These are phyloP conservation scores for Tamias sibiricus DNA, from an alignment of 2,113 vertebrate genomes.

Conservation along the genomic window DNA sequence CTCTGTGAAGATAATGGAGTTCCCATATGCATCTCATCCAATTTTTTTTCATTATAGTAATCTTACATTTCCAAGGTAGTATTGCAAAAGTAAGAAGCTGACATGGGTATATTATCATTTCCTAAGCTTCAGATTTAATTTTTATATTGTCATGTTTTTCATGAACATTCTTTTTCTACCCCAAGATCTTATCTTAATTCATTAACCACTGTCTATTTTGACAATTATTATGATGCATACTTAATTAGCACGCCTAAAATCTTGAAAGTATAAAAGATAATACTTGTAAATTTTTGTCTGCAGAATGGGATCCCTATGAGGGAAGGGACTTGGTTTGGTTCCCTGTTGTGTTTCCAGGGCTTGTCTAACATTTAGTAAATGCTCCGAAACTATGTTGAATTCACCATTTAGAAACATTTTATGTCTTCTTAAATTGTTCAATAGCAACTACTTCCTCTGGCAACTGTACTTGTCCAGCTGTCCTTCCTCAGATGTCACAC, in stretches of 20 bases:
- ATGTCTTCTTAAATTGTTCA: not conserved
- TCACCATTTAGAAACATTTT: not conserved
- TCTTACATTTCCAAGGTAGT: not conserved
- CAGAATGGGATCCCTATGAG: not conserved
- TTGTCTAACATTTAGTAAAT: not conserved
- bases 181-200: not conserved
- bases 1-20: not conserved
- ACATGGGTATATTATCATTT: not conserved
- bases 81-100: not conserved
- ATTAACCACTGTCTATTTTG: not conserved
- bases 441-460: not conserved
- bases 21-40: accelerated
- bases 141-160: not conserved
- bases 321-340: not conserved
- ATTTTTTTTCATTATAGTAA: not conserved
- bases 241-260: not conserved
- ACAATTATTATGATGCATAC: not conserved
- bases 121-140: not conserved
- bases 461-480: not conserved
- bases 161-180: not conserved
- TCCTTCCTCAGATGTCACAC: not conserved
- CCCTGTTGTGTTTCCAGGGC: not conserved
- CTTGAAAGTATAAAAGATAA: not conserved
- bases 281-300: not conserved
- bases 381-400: not conserved